Base-by-base conservation (phyloP, 2,888 invertebrate species). In the Eristalinus aeneus region DNA sequence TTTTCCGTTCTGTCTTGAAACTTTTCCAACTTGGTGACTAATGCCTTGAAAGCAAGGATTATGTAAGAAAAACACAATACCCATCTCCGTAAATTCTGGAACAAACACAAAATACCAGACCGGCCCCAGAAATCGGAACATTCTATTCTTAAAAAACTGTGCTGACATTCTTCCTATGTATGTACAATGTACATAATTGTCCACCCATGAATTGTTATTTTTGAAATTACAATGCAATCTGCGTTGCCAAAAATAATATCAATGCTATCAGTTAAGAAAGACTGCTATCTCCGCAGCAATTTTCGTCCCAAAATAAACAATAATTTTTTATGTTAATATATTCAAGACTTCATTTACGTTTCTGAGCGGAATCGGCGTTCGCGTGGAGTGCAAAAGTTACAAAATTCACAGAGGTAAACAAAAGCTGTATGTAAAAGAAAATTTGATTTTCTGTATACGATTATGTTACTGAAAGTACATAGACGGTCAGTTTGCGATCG, bases 351-450 rank as follows among this genome's bases (percentile, higher is more conserved):
- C 20, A 63, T 0, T 54, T 67, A 71, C 32, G 56, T 76, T 61
- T 68, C 58, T 60, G 60, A 68, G 58, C 80, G 72, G 76, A 85
- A 76, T 76, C n/a, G 39, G 72, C 53, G 12, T 61, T 60, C 10
- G 63, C 72, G 10, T 75, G 72, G 68, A 81, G 79, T 79, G 84
- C 71, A 83, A 77, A 68, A 73, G 36, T 67, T 79, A 71, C 34
- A 84, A 71, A 71, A 46, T 31, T 56, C n/a, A 71, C 4, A 69
- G 63, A 56, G 9, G 61, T 5, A 71, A 46, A 22, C 34, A 67
- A 65, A 67, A 54, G n/a, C 60, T 67, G 27, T 71, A 34, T 71
- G 23, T 22, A 23, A 31, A 31, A 72, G 53, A 63, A 76, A 76
- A 85, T 65, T 61, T 6, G 10, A 71, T 71, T 71, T 68, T 63